Evolutionary conservation across 2,888 invertebrate genomes (phyloP).

Genomic region (Caenorhabditis sulstoni): DNA sequence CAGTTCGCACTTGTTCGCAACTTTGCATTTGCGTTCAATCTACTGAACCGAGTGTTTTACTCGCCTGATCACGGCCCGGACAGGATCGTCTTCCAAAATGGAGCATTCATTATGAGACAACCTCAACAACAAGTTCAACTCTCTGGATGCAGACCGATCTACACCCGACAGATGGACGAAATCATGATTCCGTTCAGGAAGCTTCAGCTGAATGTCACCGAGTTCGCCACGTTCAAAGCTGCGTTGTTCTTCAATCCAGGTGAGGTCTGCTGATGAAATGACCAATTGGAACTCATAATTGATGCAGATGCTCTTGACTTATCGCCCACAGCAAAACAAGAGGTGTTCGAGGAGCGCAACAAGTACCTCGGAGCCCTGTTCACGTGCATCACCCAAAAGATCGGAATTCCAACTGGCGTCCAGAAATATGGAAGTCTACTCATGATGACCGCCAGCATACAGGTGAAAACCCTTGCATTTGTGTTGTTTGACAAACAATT

Average conservation of each 20-base stretch:
- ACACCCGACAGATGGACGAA: slow-evolving; percentile 80
- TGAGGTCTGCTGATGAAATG: slow-evolving; percentile 27
- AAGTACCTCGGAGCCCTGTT: slow-evolving; percentile 79
- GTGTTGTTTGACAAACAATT: too few relatives aligned
- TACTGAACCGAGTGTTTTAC: slow-evolving; percentile 79
- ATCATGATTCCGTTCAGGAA: slow-evolving; percentile 78
- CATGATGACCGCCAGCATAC: slow-evolving; percentile 75
- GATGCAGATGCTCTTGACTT: slow-evolving; percentile 77
- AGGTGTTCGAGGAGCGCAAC: slow-evolving; percentile 75
- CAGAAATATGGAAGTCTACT: slow-evolving; percentile 73
- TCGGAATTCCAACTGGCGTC: slow-evolving; percentile 68
- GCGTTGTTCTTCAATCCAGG: slow-evolving; percentile 80
- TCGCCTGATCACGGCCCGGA: slow-evolving; percentile 79
- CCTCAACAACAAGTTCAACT: slow-evolving; percentile 78
- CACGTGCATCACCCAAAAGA: slow-evolving; percentile 72
- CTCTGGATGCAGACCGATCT: slow-evolving; percentile 79
- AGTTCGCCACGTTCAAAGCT: slow-evolving; percentile 80
- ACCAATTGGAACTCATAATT: not conserved
- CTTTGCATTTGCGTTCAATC: slow-evolving; percentile 80
- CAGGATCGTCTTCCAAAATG: slow-evolving; percentile 79
- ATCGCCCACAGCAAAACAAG: slow-evolving; percentile 71
- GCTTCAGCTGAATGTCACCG: slow-evolving; percentile 72
- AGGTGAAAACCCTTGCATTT: slow-evolving; percentile 60
- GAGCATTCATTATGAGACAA: slow-evolving; percentile 79
- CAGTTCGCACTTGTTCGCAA: slow-evolving; percentile 78